Base-by-base conservation (phyloP, 2,797 vertebrate genomes). In the Rhabdomys pumilio region DNA sequence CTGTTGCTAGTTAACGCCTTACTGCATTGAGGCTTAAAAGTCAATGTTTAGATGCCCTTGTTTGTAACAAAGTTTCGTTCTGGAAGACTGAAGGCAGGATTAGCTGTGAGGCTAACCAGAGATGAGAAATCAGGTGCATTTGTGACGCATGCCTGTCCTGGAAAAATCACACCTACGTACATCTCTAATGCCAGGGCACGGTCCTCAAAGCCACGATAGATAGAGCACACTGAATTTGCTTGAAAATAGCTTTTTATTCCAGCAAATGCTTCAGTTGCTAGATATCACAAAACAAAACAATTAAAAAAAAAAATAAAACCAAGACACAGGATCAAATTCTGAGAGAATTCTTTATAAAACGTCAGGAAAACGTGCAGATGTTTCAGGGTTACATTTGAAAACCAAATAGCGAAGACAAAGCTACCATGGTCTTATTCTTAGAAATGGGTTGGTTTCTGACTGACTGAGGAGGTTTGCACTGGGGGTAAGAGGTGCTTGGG, bases 241-340 rank as follows among this genome's bases (percentile, higher is more conserved):
- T 89, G 59, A 94, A 80, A 94, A 89, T 29, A 86, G 69, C 19
- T 22, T 69, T 91, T 93, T 67, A 63, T 75, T 91, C 65, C 31
- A 82, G 53, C 22, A 76, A 26, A 55, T 75, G 84, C 17, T 89
- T 90, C 82, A 83, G 55, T 19, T 77, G 20, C 22, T 72, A 13
- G 41, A 47, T 24, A 26, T 81, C 90, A 87, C 61, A 67, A 84
- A 85, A 34, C 26, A 83, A 20, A 84, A 63, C 38, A 47, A 83
- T 20, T 22, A 31, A 57, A 57, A 80, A 22, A 13, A 24, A 8
- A 20, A 79, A 20, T 6, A 20, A 79, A 20, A 20, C 10, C n/a
- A 53, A 0, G 9, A 20, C 8, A 34, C 19, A 50, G 63, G 44
- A 89, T 94, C 88, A 93, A 91, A 72, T 44, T 12, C 57, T 83